Evolutionary conservation across 2,888 invertebrate species (phyloP).

Genomic region (Tachina fera): DNA sequence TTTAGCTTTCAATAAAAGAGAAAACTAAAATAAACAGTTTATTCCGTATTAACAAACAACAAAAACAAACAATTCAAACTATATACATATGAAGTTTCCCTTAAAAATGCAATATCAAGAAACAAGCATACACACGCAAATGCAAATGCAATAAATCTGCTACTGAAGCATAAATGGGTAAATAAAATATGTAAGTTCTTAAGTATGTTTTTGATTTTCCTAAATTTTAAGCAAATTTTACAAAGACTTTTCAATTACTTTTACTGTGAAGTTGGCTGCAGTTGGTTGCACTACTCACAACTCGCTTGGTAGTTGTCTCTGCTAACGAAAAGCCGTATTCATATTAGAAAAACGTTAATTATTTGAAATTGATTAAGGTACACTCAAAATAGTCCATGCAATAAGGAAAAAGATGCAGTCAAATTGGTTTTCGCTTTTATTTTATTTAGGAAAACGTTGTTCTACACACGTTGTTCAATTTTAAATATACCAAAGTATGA

Average conservation of each 20-base stretch:
- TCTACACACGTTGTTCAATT: too few species aligned
- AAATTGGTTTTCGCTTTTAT: too few species aligned
- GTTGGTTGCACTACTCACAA: slow-evolving; percentile 17
- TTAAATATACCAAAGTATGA: too few species aligned
- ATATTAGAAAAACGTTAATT: neutral
- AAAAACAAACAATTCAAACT: neutral
- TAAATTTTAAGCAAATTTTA: neutral
- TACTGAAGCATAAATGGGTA: neutral
- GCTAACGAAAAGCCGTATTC: slow-evolving; percentile 9
- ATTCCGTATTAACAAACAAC: neutral
- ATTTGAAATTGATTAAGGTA: neutral
- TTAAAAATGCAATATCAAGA: neutral
- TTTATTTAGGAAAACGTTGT: too few species aligned
- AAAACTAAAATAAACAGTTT: neutral
- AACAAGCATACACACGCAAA: neutral
- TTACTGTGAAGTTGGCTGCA: slow-evolving; percentile 75
- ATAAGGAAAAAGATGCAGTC: too few species aligned
- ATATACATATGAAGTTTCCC: neutral
- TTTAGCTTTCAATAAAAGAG: neutral
- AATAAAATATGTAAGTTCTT: neutral
- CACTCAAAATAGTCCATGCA: neutral
- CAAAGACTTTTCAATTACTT: slow-evolving; percentile 54
- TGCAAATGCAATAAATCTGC: neutral
- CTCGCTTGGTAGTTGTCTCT: slow-evolving; percentile 31
- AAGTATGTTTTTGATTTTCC: neutral